Evolutionary conservation across 2,797 vertebrate species (phyloP).

Genomic region (Amblyraja radiata): DNA sequence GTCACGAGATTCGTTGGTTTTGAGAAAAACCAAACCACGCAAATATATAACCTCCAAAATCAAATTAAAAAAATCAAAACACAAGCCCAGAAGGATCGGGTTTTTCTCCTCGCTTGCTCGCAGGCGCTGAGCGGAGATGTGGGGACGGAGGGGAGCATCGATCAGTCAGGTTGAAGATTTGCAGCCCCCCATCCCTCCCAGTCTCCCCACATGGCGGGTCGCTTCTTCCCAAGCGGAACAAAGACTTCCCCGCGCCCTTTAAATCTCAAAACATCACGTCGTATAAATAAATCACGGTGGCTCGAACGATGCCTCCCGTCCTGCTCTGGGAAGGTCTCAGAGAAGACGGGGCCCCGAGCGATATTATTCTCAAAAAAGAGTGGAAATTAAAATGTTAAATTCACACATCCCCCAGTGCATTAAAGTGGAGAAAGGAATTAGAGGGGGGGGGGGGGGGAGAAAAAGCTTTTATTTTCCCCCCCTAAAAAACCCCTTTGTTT

Average conservation of each 20-base stretch:
- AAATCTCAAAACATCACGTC: background rate
- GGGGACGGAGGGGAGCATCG: background rate
- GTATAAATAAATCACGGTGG: background rate
- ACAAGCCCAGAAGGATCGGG: background rate
- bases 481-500: background rate
- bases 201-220: background rate
- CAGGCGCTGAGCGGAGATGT: background rate
- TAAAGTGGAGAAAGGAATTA: no score
- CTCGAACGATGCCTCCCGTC: background rate
- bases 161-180: background rate
- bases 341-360: background rate
- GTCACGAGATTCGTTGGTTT: background rate
- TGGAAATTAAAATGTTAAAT: no score
- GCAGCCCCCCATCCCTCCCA: background rate
- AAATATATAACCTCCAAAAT: background rate
- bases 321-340: no score
- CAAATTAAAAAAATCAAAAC: no score
- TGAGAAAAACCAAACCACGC: background rate
- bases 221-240: background rate
- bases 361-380: background rate
- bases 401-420: constrained; percentile 8
- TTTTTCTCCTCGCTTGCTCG: background rate
- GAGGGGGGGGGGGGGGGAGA: no score
- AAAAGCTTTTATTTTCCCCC: no score
- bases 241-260: background rate